Conservation (phyloP, 1,140 invertebrate genomes). For the Lanistes nyassanus region DNA sequence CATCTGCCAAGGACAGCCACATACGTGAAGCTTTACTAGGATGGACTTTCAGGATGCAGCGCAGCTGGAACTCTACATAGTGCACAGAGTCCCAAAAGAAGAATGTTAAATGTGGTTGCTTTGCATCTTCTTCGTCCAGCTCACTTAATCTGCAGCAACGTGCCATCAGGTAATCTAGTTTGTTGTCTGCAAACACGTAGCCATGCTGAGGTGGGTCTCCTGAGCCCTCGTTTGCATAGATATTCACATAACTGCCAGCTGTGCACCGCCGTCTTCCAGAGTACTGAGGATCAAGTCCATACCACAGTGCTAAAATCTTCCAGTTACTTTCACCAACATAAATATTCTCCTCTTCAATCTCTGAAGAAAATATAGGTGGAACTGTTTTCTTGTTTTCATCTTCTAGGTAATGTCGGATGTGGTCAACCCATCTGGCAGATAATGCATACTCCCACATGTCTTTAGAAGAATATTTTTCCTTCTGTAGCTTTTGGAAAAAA, state of each 20-base stretch:
- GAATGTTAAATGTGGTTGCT: constrained; percentile 17
- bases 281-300: constrained; percentile 22
- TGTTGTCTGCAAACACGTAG: constrained; percentile 26
- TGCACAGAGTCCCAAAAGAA: constrained; percentile 26
- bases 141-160: constrained; percentile 16
- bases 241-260: background rate
- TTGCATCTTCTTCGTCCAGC: background rate
- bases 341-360: constrained; percentile 20
- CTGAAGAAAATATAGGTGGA: constrained; percentile 13
- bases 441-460: constrained; percentile 20
- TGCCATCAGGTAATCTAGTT: constrained; percentile 23
- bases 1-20: constrained; percentile 15
- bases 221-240: background rate
- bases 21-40: background rate
- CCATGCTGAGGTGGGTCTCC: background rate
- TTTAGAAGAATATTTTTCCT: background rate
- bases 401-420: constrained; percentile 12
- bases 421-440: constrained; percentile 13
- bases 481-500: constrained; percentile 21
- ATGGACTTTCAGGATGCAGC: constrained; percentile 10
- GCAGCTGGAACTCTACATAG: constrained; percentile 23
- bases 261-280: constrained; percentile 3
- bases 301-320: constrained; percentile 26
- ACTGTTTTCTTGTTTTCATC: constrained; percentile 1
- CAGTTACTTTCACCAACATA: constrained; percentile 25